These are phyloP conservation scores for Mythimna impura DNA, from an alignment of 2,888 invertebrate species.

Conservation along the genomic window DNA sequence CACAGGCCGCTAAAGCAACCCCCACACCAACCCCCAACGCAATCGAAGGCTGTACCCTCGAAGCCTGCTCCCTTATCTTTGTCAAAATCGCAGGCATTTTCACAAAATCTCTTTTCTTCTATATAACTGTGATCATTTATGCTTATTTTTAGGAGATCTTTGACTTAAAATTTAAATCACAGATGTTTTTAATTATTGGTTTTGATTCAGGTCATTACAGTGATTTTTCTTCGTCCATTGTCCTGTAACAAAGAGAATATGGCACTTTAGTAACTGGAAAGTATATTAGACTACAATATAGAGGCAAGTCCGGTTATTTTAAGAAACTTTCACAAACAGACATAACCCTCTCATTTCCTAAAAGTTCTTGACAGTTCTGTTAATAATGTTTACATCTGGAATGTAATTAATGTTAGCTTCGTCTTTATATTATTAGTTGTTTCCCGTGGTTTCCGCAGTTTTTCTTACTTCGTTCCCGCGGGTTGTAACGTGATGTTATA, in stretches of 20 bases:
- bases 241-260: constrained; percentile 77
- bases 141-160: constrained; percentile 69
- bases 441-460: no score
- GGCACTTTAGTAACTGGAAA: constrained; percentile 15
- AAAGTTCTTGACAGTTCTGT: no score
- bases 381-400: no score
- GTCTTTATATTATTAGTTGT: not conserved
- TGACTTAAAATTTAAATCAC: constrained; percentile 62
- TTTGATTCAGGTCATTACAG: constrained; percentile 48
- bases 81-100: constrained; percentile 88
- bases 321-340: no score
- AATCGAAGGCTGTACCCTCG: constrained; percentile 83
- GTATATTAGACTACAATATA: not conserved
- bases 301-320: no score
- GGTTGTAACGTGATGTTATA: no score
- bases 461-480: no score
- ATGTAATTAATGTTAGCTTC: not conserved
- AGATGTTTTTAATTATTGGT: constrained; percentile 16
- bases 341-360: no score
- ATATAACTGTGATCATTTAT: constrained; percentile 55
- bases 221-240: constrained; percentile 76
- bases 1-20: constrained; percentile 86
- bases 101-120: constrained; percentile 30
- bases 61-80: constrained; percentile 86
- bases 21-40: constrained; percentile 86